Evolutionary conservation across 2,888 invertebrate species (phyloP), one percentile per base, ranked within the genome.

Genomic region (Drosophila tripunctata): DNA sequence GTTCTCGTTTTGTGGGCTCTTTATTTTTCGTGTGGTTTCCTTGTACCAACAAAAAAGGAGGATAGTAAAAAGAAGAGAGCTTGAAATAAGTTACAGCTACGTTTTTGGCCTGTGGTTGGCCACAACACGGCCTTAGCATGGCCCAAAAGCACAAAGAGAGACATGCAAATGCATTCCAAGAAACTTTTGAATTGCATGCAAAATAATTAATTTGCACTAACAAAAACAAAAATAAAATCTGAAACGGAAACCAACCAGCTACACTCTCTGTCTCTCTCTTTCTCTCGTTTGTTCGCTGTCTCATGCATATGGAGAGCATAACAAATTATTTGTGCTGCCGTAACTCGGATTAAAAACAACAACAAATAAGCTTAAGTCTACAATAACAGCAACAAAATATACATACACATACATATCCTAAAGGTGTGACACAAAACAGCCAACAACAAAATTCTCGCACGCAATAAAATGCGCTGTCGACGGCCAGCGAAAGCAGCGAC

Each of bases 391-490:
- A 61, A 36, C 40, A 64, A 43, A 19, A 61, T 40, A 38, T 50
- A 45, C 31, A 50, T n/a, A 12, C 52, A 55, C 30, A 63, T 14
- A 57, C 60, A 72, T 54, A 72, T 43, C 64, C 48, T 43, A 57
- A 56, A 78, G 79, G 82, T 84, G 79, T 67, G 68, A 84, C 62
- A 74, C 63, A 44, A 65, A 52, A 41, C 70, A 73, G 48, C 68
- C 78, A 69, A 58, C 67, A 71, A 27, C 27, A 27, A 27, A n/a
- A 75, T 75, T 61, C 68, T 75, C 44, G 63, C 85, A 79, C 77
- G 73, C 80, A 79, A 71, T 62, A 85, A 79, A 73, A 81, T 81
- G 81, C 68, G 75, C 85, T 84, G 79, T 75, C 67, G 81, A 74
- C 72, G 75, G 40, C 21, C 61, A 63, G 62, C 58, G 31, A 27